Base-by-base conservation (phyloP, 2,797 vertebrate genomes). In the Esox lucius region DNA sequence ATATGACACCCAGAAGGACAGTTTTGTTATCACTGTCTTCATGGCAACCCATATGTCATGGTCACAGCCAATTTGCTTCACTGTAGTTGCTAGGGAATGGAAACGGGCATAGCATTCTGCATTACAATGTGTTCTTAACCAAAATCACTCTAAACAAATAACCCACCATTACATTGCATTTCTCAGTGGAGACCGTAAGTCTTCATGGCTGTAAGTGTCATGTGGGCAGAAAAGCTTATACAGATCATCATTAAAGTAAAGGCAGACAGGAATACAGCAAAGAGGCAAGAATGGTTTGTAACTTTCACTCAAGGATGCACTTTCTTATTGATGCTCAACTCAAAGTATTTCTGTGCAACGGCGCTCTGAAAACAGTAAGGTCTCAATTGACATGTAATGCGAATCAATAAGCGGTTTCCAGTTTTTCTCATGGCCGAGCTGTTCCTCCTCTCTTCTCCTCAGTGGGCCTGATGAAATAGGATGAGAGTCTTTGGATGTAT, bases 11-110 rank as follows among this genome's bases (percentile, higher is more conserved):
- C 82, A 82, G 75, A 78, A 31, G 59, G 67, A 39, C 78, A 72
- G 90, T 90, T 86, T 79, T 81, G 28, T 86, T 86, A 81, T 81
- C 84, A 80, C 85, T 85, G 77, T 74, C 76, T 74, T 84, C 87
- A 88, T 81, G 86, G 86, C 42, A 9, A 19, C 66, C 79, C 74
- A 68, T 86, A 71, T 42, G 84, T 90, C 85, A 83, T 22, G 76
- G 70, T 78, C 71, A 67, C 61, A 76, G 6, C 46, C 11, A 16
- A 13, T 56, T 77, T 72, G 4, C 66, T n/a, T 75, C 68, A 49
- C 33, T 49, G 64, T 12, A 51, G 48, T 49, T 71, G 73, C 13
- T 1, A 2, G 61, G 62, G 8, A 49, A 8, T 39, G 12, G 39
- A 68, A 33, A n/a, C n/a, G 1, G 19, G 39, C n/a, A 0, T 28